Percentiles rank a stretch among this genome's conserved stretches.
phyloP scores from a whole-genome alignment of 2,888 invertebrate genomes.

The Spicauda simplicius region DNA sequence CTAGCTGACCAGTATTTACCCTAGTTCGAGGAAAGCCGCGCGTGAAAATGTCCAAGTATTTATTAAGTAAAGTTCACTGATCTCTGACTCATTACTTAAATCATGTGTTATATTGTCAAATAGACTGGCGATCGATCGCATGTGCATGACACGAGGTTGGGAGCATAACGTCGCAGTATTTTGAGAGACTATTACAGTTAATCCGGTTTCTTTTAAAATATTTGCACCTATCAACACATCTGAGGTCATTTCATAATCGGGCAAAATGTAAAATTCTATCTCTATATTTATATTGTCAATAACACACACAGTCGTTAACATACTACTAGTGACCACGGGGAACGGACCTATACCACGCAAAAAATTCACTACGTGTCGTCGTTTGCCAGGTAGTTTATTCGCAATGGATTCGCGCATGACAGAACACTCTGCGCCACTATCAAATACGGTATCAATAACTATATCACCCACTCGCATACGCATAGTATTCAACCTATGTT shows the following conservation, averaged over 20 bases:
- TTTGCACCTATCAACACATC: constrained; percentile 37
- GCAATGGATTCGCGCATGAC: constrained; percentile 46
- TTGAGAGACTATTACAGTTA: constrained; percentile 28
- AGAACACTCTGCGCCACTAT: too few relatives aligned
- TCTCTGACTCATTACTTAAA: constrained; percentile 23
- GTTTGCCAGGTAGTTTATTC: constrained; percentile 43
- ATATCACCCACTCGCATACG: constrained; percentile 29
- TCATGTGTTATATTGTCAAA: constrained; percentile 37
- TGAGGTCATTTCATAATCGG: constrained; percentile 34
- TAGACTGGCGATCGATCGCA: background rate
- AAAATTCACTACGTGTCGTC: constrained; percentile 35
- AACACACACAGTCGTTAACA: constrained; percentile 22
- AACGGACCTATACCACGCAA: constrained; percentile 32
- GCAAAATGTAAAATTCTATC: constrained; percentile 27
- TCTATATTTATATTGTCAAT: constrained; percentile 33
- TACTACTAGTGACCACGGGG: constrained; percentile 26
- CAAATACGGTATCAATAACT: constrained; percentile 43
- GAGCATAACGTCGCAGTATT: constrained; percentile 9
- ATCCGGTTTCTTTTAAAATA: constrained; percentile 19
- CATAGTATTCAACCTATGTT: constrained; percentile 33
- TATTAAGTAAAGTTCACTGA: constrained; percentile 40
- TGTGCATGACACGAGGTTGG: constrained; percentile 11
- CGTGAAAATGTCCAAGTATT: constrained; percentile 46
- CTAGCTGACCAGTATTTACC: constrained; percentile 47
- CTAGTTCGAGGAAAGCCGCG: constrained; percentile 43